phyloP scores from a whole-genome alignment of 2,888 invertebrate genomes.

The Trachelus tabidus region DNA sequence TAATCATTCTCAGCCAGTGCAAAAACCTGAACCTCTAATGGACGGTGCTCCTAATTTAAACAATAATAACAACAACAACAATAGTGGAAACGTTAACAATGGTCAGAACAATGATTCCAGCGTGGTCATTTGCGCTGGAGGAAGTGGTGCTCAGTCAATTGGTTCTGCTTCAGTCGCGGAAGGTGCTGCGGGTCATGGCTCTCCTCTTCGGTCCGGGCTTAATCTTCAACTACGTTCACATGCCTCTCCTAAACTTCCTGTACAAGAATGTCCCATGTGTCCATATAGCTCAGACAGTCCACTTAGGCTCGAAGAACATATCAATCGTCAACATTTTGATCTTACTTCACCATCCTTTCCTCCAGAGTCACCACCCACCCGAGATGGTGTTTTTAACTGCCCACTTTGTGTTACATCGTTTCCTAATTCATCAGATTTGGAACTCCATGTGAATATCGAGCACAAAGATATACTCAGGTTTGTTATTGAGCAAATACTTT shows the following conservation, averaged over 20 bases:
- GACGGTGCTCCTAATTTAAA: constrained; percentile 41
- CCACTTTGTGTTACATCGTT: constrained; percentile 83
- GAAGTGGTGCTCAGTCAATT: background rate
- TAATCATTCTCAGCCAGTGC: background rate
- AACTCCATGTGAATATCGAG: constrained; percentile 87
- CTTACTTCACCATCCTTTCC: constrained; percentile 78
- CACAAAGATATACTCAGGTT: constrained; percentile 84
- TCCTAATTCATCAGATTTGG: constrained; percentile 80
- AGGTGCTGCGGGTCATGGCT: constrained; percentile 74
- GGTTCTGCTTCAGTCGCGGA: constrained; percentile 45
- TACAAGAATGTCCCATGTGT: constrained; percentile 79
- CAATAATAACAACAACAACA: constrained; percentile 61
- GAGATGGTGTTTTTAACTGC: constrained; percentile 73
- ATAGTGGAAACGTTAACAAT: constrained; percentile 42
- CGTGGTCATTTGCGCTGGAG: background rate
- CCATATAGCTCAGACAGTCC: constrained; percentile 81
- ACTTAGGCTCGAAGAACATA: constrained; percentile 81
- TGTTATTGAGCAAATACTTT: constrained; percentile 37
- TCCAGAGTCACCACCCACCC: constrained; percentile 57
- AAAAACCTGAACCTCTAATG: constrained; percentile 8
- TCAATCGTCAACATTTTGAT: constrained; percentile 86
- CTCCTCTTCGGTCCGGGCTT: constrained; percentile 73
- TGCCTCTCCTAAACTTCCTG: constrained; percentile 59
- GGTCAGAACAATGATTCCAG: background rate
- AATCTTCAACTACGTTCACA: constrained; percentile 62